Evolutionary conservation across 2,888 invertebrate species (phyloP).

Genomic region (Dioctria rufipes): DNA sequence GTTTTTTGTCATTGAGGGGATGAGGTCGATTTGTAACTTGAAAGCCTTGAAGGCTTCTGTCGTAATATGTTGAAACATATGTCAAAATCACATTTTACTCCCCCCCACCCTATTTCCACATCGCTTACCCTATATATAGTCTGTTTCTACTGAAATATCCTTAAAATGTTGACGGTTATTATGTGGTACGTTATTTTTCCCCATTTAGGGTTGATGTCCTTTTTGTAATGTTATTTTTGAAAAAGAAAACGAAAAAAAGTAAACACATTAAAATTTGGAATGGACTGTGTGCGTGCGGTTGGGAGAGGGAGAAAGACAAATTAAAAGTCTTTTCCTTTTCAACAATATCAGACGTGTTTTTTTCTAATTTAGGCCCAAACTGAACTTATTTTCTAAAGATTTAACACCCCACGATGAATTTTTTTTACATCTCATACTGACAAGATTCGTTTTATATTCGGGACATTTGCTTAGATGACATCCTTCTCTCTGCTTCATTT

Average conservation of each 20-base stretch:
- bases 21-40: slow-evolving; percentile 35
- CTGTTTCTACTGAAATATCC: slow-evolving; percentile 3
- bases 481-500: slow-evolving; percentile 21
- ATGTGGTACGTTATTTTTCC: slow-evolving; percentile 16
- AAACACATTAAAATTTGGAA: slow-evolving; percentile 32
- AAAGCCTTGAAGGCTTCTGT: slow-evolving; percentile 20
- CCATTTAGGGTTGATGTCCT: slow-evolving; percentile 36
- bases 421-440: background rate
- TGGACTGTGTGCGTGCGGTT: background rate
- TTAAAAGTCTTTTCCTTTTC: no score
- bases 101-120: slow-evolving; percentile 5
- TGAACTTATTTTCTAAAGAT: background rate
- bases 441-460: background rate
- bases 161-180: slow-evolving; percentile 32
- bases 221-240: background rate
- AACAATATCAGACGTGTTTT: no score
- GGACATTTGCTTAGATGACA: slow-evolving; percentile 1
- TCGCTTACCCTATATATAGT: no score
- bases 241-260: slow-evolving; percentile 35
- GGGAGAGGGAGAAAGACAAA: background rate
- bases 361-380: slow-evolving; percentile 36
- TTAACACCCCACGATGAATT: slow-evolving; percentile 5
- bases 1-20: background rate
- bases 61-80: slow-evolving; percentile 47
- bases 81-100: slow-evolving; percentile 45